These are phyloP conservation scores for Chionodraco myersi DNA, from an alignment of 2,113 vertebrate species.

Conservation along the genomic window DNA sequence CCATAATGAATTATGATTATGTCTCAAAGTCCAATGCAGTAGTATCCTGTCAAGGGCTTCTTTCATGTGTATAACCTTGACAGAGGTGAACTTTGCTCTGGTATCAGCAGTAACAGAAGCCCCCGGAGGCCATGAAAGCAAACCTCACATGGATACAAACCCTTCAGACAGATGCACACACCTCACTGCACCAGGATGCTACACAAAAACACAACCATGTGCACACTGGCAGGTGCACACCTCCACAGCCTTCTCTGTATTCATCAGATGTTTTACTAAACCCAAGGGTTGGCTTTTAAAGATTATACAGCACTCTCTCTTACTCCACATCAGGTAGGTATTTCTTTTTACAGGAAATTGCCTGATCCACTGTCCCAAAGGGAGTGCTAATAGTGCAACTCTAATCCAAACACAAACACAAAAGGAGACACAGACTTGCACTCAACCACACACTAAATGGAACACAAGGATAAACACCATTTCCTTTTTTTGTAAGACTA, in stretches of 20 bases:
- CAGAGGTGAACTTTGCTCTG: constrained; percentile 69
- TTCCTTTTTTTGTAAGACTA: constrained; percentile 28
- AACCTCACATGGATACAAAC: constrained; percentile 48
- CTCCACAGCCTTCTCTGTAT: constrained; percentile 71
- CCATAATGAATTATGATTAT: background rate
- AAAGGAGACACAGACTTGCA: constrained; percentile 47
- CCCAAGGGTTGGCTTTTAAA: constrained; percentile 76
- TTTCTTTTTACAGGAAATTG: constrained; percentile 75
- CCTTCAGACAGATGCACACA: constrained; percentile 32
- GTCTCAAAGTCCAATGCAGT: constrained; percentile 13
- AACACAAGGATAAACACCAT: constrained; percentile 19
- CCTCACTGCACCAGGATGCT: constrained; percentile 18
- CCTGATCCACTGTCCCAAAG: constrained; percentile 75
- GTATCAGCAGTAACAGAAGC: constrained; percentile 71
- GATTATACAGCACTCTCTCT: constrained; percentile 71
- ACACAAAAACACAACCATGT: constrained; percentile 37
- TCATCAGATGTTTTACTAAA: constrained; percentile 74
- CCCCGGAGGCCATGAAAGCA: constrained; percentile 61
- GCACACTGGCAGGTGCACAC: constrained; percentile 24
- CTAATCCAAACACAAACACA: constrained; percentile 64
- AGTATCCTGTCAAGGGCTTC: constrained; percentile 13
- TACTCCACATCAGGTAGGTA: constrained; percentile 64
- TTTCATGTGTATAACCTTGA: constrained; percentile 63
- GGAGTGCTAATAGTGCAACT: constrained; percentile 73
- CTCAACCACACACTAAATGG: constrained; percentile 35